phyloP scores from a whole-genome alignment of 2,797 vertebrate genomes.

The Cyclura pinguis region DNA sequence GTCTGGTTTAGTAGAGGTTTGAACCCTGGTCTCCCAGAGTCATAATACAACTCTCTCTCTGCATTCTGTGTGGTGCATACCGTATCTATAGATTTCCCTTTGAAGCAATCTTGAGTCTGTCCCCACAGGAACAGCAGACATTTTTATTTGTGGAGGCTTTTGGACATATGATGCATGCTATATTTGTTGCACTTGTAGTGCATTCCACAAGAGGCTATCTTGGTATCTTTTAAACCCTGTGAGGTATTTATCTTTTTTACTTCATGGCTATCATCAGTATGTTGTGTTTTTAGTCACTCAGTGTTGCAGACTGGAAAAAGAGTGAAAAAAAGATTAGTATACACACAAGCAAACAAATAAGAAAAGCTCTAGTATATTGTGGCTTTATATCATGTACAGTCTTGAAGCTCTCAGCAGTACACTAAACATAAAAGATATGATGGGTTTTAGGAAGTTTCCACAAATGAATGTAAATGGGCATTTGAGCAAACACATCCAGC shows the following conservation, averaged over 20 bases:
- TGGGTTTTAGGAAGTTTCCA: constrained; percentile 51
- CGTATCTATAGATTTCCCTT: not conserved
- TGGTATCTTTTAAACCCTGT: not conserved
- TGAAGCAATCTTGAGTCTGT: not conserved
- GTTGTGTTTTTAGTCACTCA: not conserved
- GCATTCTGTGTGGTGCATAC: not conserved
- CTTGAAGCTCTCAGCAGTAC: constrained; percentile 30
- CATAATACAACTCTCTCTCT: no score
- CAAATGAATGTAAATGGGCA: constrained; percentile 55
- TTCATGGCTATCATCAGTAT: not conserved
- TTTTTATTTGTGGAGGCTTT: not conserved
- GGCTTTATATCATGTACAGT: constrained; percentile 32
- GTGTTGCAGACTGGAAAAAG: not conserved
- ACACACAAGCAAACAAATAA: not conserved
- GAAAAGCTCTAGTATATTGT: not conserved
- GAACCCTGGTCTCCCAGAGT: no score
- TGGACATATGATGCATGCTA: not conserved
- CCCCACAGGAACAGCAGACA: not conserved
- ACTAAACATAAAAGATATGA: constrained; percentile 4
- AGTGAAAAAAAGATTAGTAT: not conserved
- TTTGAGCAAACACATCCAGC: constrained; percentile 56
- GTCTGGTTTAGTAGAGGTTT: no score
- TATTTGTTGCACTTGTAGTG: not conserved
- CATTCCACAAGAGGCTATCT: not conserved
- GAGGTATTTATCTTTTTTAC: not conserved